Conservation (phyloP, 2,888 invertebrate species). For the Tetrapedia diversipes region DNA sequence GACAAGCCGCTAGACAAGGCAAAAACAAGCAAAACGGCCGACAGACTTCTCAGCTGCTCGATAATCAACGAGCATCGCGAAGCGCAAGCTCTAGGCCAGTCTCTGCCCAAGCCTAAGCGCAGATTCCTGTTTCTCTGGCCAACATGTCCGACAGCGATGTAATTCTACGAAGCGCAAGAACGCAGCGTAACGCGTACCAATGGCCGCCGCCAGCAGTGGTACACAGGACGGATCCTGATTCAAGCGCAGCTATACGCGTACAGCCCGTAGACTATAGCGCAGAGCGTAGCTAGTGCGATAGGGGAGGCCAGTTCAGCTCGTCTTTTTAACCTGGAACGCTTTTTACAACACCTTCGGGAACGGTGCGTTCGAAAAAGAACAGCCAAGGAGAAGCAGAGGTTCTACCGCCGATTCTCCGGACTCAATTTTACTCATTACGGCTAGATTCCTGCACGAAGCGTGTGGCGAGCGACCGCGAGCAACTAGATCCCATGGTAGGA, state of each 20-base stretch:
- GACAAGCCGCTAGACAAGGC: conserved; percentile 28
- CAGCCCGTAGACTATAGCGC: too few relatives aligned
- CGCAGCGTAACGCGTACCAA: conserved; percentile 60
- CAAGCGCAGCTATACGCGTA: conserved; percentile 53
- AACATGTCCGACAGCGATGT: conserved; percentile 60
- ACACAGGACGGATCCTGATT: conserved; percentile 65
- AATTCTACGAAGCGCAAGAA: conserved; percentile 72
- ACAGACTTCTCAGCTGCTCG: conserved; percentile 39
- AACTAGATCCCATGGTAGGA: conserved; percentile 78
- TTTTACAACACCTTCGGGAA: conserved; percentile 43
- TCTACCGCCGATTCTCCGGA: conserved; percentile 47
- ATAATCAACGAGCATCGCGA: conserved; percentile 63
- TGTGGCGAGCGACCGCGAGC: conserved; percentile 60
- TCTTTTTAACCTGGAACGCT: conserved; percentile 32
- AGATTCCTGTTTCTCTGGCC: conserved; percentile 74
- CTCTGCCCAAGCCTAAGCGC: conserved; percentile 68
- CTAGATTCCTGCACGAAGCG: conserved; percentile 81
- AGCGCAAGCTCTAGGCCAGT: conserved; percentile 43
- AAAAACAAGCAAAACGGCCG: conserved; percentile 14
- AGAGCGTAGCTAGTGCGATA: conserved; percentile 26
- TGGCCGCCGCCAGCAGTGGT: background rate
- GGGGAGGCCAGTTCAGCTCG: conserved; percentile 27
- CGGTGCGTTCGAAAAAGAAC: conserved; percentile 37
- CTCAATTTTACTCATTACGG: conserved; percentile 81
- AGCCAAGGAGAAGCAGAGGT: conserved; percentile 21